Evolutionary conservation across 1,140 invertebrate genomes (phyloP), one percentile per base, ranked within the genome.

Genomic region (Oryzaephilus surinamensis): DNA sequence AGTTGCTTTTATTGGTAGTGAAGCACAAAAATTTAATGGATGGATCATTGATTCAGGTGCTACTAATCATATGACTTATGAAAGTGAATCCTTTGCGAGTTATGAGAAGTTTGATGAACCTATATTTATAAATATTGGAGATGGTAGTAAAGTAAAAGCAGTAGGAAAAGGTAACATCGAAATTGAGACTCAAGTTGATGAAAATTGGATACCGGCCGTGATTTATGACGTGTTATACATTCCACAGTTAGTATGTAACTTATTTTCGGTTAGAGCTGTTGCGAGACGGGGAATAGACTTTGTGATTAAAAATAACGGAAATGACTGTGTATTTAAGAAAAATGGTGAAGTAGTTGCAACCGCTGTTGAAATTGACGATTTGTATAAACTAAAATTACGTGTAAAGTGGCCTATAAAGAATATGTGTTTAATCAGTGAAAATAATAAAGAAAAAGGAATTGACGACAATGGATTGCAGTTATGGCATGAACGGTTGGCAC

Each of bases 391-490:
- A n/a, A n/a, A n/a, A n/a, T n/a, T n/a, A n/a, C n/a, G n/a, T n/a
- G n/a, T n/a, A n/a, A n/a, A n/a, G n/a, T n/a, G n/a, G n/a, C n/a
- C n/a, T n/a, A n/a, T n/a, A n/a, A n/a, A n/a, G n/a, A n/a, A n/a
- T n/a, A n/a, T n/a, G n/a, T n/a, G n/a, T 38, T 20, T 16, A 12
- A 30, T 23, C 10, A 15, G 7, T 23, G 5, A 41, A 26, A 26
- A 33, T 18, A 20, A 12, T 11, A 17, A 32, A 41, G 28, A 41
- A 20, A 18, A 18, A 10, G 15, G n/a, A 34, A n/a, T 15, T n/a
- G 7, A 10, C 20, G 14, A 31, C 19, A 27, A 21, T 21, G 36
- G n/a, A 10, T n/a, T 33, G 14, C 32, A 32, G 7, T 10, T 34
- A 21, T 29, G 30, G 21, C 30, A 15, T 15, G 38, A 41, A 12